A percentile compares a stretch with the other conserved stretches of the same genome.
These are phyloP conservation scores for Austrofundulus limnaeus DNA, from an alignment of 2,113 vertebrate species.

Conservation along the genomic window DNA sequence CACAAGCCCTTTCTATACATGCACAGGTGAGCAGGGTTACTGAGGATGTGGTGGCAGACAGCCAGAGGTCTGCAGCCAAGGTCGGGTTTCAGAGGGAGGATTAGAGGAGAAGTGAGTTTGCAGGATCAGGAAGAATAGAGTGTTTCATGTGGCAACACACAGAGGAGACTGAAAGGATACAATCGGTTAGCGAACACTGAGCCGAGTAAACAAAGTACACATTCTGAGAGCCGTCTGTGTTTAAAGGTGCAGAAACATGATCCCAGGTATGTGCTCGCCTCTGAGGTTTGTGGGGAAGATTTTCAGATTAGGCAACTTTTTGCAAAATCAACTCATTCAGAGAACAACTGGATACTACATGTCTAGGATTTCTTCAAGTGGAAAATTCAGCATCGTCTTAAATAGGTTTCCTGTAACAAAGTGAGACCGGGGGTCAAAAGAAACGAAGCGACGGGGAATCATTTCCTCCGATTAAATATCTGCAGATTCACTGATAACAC, in stretches of 20 bases:
- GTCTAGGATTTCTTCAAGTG: not conserved
- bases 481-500: not conserved
- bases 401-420: not conserved
- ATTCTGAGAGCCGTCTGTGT: conserved; percentile 10
- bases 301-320: not conserved
- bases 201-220: conserved; percentile 5
- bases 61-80: conserved; percentile 52
- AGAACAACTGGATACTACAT: not conserved
- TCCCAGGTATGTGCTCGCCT: not conserved
- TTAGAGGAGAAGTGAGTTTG: conserved; percentile 30
- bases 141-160: conserved; percentile 52
- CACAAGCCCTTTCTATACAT: not conserved
- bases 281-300: not conserved
- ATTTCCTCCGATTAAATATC: conserved; percentile 11
- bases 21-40: conserved; percentile 60
- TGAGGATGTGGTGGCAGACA: conserved; percentile 52
- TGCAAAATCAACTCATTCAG: not conserved
- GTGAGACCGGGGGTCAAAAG: not conserved
- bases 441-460: conserved; percentile 1
- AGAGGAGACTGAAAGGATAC: conserved; percentile 26
- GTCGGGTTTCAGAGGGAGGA: conserved; percentile 61
- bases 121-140: conserved; percentile 21
- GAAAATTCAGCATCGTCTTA: not conserved
- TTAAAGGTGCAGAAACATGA: conserved; percentile 27
- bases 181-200: not conserved